These are phyloP conservation scores for Fregata magnificens DNA, from an alignment of 2,113 vertebrate genomes.

Conservation along the genomic window DNA sequence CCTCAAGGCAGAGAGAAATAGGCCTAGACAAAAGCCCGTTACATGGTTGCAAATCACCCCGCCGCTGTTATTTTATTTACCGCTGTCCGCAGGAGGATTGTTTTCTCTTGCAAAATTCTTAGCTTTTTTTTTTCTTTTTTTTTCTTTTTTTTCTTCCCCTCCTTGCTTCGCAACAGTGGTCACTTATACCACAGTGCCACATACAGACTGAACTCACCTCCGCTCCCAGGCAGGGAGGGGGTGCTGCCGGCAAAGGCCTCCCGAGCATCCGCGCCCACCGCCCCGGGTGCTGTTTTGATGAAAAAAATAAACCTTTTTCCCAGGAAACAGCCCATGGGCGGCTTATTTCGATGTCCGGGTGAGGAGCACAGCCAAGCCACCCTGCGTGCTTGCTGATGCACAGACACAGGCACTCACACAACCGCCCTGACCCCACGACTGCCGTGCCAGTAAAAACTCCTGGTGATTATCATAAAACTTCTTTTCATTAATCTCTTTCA, in stretches of 20 bases:
- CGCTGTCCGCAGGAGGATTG: slow-evolving; percentile 76
- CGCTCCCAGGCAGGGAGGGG: not conserved
- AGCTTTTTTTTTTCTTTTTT: not conserved
- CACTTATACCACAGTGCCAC: slow-evolving; percentile 59
- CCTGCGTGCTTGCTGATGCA: not conserved
- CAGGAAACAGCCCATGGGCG: not conserved
- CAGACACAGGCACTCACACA: not conserved
- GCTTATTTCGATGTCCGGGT: not conserved
- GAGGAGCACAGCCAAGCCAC: not conserved
- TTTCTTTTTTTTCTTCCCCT: not conserved
- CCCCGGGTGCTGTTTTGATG: not conserved
- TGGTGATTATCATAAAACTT: not conserved
- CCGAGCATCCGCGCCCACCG: not conserved
- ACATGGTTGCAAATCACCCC: slow-evolving; percentile 95
- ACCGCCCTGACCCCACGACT: rapidly evolving
- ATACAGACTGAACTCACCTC: slow-evolving; percentile 23
- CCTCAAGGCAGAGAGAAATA: slow-evolving; percentile 75
- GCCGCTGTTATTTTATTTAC: slow-evolving; percentile 89
- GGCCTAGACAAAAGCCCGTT: slow-evolving; percentile 91
- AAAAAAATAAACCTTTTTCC: not conserved
- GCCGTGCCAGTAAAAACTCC: not conserved
- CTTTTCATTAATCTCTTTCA: not conserved
- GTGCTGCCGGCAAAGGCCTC: not conserved
- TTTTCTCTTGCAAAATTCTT: slow-evolving; percentile 75
- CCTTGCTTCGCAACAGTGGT: slow-evolving; percentile 6